Evolutionary conservation across 2,113 vertebrate species (phyloP), one percentile per base, ranked within the genome.

Genomic region (cat (Felis catus)): DNA sequence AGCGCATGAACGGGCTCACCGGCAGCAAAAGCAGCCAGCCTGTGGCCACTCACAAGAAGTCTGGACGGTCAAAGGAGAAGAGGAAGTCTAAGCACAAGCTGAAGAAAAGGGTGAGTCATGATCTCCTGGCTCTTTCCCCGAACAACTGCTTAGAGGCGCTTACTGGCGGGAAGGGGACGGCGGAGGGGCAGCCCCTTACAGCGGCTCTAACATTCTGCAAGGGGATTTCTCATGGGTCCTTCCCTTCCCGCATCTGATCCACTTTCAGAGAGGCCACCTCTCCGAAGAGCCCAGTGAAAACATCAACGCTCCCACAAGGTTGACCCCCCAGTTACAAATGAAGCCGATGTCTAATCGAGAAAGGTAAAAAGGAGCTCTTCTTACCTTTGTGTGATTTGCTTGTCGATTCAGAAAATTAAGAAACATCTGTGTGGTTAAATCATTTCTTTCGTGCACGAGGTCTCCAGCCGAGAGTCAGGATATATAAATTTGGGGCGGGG

Each of bases 291-390:
- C 99, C 71, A 99, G 98, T 92, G 99, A 99, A 98, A 99, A 98
- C 79, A 99, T 99, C 97, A 98, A 97, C 0, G 81, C 99, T 0
- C 99, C 99, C 4, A 99, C 98, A 89, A 99, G 99, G 98, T 98
- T 99, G 99, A 98, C 99, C 13, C 98, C 99, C 76, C 99, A 99
- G n/a, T 98, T 99, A 45, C 99, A 99, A 96, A 99, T 99, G 99
- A 99, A 99, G 98, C 99, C 99, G 66, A 99, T 99, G 99, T 99
- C 99, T 71, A 99, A 99, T 98, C 99, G 99, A 98, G 99, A 99
- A 88, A 99, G 99, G 99, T 99, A 90, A 97, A 97, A 89, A n/a
- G 36, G 14, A 71, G 19, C 66, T 61, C 80, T 91, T 79, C 51
- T 95, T 83, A 53, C 8, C 23, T 90, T 81, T 36, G 19, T 45